phyloP scores from a whole-genome alignment of 2,113 vertebrate genomes.

The Oceanites oceanicus region DNA sequence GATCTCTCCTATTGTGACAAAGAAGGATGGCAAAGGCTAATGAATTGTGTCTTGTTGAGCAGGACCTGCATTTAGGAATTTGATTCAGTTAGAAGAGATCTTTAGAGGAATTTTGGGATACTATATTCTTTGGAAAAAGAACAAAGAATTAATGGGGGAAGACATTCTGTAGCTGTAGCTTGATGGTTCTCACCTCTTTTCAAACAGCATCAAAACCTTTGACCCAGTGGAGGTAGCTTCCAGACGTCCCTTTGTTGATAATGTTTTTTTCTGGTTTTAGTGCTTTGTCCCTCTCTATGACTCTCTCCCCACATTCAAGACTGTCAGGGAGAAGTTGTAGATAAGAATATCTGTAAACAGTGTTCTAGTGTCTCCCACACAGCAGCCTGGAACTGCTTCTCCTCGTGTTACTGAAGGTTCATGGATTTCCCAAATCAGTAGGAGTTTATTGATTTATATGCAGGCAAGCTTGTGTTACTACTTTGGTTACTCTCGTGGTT shows the following conservation, averaged over 20 bases:
- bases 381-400: slow-evolving; percentile 39
- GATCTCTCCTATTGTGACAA: neutral
- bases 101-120: neutral
- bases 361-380: slow-evolving; percentile 50
- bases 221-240: neutral
- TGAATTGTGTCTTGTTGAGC: neutral
- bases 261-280: neutral
- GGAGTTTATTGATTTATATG: slow-evolving; percentile 30
- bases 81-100: neutral
- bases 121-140: neutral
- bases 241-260: neutral
- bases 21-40: neutral
- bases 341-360: slow-evolving; percentile 38
- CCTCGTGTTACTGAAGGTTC: neutral
- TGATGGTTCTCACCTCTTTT: neutral
- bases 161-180: neutral
- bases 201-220: neutral
- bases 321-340: neutral
- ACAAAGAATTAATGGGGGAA: neutral
- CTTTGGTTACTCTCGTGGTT: neutral
- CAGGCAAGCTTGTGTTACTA: slow-evolving; percentile 16
- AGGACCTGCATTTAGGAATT: neutral
- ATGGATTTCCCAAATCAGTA: slow-evolving; percentile 41
- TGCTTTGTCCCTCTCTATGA: neutral
- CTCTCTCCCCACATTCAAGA: neutral